Evolutionary conservation across 2,797 vertebrate genomes (phyloP), one percentile per base, ranked within the genome.

Genomic region (Sebastes ruberrimus): DNA sequence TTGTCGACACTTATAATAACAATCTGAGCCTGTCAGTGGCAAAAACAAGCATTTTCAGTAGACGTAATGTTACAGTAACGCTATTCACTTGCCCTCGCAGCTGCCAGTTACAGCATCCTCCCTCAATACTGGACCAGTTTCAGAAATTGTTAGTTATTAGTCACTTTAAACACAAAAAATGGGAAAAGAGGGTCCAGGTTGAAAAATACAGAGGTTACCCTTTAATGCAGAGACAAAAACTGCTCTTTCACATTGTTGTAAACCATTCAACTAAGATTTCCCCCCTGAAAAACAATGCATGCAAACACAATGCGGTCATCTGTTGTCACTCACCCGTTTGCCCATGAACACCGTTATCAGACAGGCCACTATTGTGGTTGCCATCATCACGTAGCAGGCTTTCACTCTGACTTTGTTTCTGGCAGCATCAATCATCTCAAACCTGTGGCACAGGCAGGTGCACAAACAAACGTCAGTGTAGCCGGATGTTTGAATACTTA

Each of bases 331-430:
- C 81, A 99, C 99, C 96, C 83, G 82, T 93, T 99, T 99, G 57
- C 98, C 98, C 63, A 88, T 8, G 11, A 96, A 4, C 28, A 98
- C 81, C 96, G 95, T 98, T 0, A 8, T 0, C 18, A 98, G 0
- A 77, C 98, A 99, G 49, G 95, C 96, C 0, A 56, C 0, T 23
- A 99, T 30, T 3, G 97, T 97, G 82, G 92, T 1, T 1, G 28
- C 93, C 1, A 98, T 98, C 98, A 99, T 99, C 2, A 93, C 0
- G 1, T 97, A 98, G 92, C 97, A 96, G 63, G 85, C 74, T 93
- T 96, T 98, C 83, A 99, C 96, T 57, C 97, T 91, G 16, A 97
- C 3, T 72, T 80, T 97, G 92, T 96, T 98, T 85, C 96, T 97
- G 2, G 98, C 97, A 59, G 93, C 93, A 66, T 97, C 94, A 9